Percentiles rank a stretch among this genome's conserved stretches.
phyloP scores from a whole-genome alignment of 1,140 invertebrate species.

The Spodoptera litura region DNA sequence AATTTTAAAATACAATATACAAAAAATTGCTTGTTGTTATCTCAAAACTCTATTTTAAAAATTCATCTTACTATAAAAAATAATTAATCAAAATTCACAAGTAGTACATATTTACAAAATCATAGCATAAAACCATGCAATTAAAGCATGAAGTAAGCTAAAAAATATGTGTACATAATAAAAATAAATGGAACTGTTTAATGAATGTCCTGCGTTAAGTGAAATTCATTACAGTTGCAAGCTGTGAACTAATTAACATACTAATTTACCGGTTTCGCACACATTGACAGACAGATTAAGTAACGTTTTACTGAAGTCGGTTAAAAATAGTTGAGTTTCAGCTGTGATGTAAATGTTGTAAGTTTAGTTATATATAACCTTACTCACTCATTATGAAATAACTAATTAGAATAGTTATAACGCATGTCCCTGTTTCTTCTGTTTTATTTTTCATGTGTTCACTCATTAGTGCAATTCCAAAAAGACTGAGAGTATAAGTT shows the following conservation, averaged over 20 bases:
- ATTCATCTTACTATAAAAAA: no score
- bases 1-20: no score
- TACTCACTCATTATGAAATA: no score
- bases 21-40: no score
- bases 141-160: not conserved
- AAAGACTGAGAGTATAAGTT: no score
- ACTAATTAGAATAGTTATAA: no score
- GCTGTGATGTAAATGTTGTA: conserved; percentile 9
- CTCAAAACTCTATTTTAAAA: no score
- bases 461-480: no score
- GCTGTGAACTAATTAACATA: conserved; percentile 7
- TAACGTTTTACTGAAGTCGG: not conserved
- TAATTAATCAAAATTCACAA: not conserved
- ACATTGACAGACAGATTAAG: conserved; percentile 23
- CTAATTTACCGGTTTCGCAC: conserved; percentile 11
- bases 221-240: not conserved
- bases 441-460: no score
- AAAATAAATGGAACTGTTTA: not conserved
- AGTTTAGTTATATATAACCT: no score
- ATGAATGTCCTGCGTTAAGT: not conserved
- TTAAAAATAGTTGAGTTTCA: conserved; percentile 1
- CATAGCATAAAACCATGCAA: not conserved
- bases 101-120: not conserved
- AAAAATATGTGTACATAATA: not conserved
- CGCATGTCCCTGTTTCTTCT: no score